Conservation (phyloP, 2,888 invertebrate species). For the Alitta virens region DNA sequence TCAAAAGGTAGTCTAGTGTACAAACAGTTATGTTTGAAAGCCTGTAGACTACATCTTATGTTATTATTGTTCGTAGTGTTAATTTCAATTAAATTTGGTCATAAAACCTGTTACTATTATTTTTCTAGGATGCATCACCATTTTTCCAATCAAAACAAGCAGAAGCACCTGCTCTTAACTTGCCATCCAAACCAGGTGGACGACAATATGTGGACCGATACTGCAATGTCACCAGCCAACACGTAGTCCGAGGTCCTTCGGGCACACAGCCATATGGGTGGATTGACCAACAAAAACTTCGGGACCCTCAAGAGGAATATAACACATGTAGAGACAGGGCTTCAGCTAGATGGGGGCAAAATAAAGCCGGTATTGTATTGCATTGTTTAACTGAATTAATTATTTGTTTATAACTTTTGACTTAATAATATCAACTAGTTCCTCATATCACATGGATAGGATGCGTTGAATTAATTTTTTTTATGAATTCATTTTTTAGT, state of each 20-base stretch:
- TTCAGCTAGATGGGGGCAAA: conserved; percentile 52
- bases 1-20: conserved; percentile 1
- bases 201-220: conserved; percentile 24
- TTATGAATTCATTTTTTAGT: background rate
- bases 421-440: no score
- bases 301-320: conserved; percentile 41
- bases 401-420: no score
- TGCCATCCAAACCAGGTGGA: conserved; percentile 8
- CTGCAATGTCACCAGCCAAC: conserved; percentile 20
- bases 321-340: conserved; percentile 48
- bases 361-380: conserved; percentile 43
- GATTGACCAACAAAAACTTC: conserved; percentile 43
- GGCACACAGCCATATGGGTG: conserved; percentile 12
- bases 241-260: conserved; percentile 21
- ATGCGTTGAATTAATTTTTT: background rate
- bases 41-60: no score
- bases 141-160: conserved; percentile 20
- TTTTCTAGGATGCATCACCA: conserved; percentile 23
- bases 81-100: no score
- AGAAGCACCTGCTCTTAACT: background rate
- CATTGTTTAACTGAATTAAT: no score
- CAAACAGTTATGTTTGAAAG: no score
- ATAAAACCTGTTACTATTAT: no score
- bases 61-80: no score
- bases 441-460: no score